Base-by-base conservation (phyloP, 2,888 invertebrate species). In the Lithosia quadra region DNA sequence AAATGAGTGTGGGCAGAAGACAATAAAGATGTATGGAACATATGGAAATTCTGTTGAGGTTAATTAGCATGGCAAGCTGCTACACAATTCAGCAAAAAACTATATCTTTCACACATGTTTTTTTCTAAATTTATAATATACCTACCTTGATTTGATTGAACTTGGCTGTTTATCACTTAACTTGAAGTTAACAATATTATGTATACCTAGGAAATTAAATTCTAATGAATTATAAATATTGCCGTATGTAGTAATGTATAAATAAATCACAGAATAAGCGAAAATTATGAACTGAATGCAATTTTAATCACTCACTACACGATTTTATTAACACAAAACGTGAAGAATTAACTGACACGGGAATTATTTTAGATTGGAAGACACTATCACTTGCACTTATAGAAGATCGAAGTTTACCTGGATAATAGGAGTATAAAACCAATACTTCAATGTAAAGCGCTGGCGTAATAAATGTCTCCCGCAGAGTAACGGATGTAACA, bases 401-500 rank as follows among this genome's bases (percentile, higher is more conserved):
- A 28, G 5, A 28, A 4, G 67, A 63, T 66, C 65, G 64, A 33
- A 67, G 61, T 69, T 79, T 86, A 86, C 85, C 83, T 86, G 80
- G 70, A 75, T 68, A 69, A 59, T n/a, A 62, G 0, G 33, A 43
- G 56, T 22, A 53, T 49, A 73, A 63, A 77, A 72, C 75, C 72
- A 77, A 55, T 49, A 63, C 11, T 56, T 13, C 4, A 36, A 15
- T 36, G 3, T 43, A 0, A 64, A 49, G 53, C 67, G 74, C 66
- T 73, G 69, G 69, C 71, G 70, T 72, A 72, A 59, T 63, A 72
- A 63, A 73, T 81, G 78, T 82, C 90, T 85, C 90, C 90, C 89
- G 83, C 89, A 68, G 77, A 83, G 84, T 87, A 91, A 88, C 92
- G 91, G 92, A 88, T 84, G 87, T 89, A 86, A 84, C 87, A 89